Base-by-base conservation (phyloP, 2,888 invertebrate genomes). In the Cantharis rufa region DNA sequence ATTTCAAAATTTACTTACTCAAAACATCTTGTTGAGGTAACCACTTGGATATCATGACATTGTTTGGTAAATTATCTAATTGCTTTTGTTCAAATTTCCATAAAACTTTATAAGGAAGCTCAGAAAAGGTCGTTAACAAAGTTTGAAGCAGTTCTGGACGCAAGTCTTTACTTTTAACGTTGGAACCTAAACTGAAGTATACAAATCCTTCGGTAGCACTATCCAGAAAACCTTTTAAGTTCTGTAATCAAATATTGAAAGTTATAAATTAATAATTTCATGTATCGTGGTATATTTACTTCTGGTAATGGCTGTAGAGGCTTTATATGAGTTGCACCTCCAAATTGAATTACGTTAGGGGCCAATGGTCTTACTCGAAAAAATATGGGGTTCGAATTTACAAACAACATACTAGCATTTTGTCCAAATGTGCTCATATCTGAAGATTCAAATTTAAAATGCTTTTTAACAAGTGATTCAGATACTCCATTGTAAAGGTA, bases 41-140 rank as follows among this genome's bases (percentile, higher is more conserved):
- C 88, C 89, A 90, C 74, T 88, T 86, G 4, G 80, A 78, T 18
- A 88, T 83, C 75, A 83, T 82, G 0, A 90, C 87, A 81, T 90
- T 89, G 10, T 82, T 78, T 0, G 87, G 85, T 77, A 85, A 82
- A 27, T 82, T 83, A 5, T 83, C 81, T 32, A 87, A 70, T 21
- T 81, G 68, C 15, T 86, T 86, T 3, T 15, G 7, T 24, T 89
- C 89, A 82, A 85, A 88, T 83, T 89, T 89, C 88, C 89, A 89
- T 3, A 90, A 76, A 16, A 89, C 84, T 72, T 85, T 86, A 76
- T 88, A 88, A 2, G 88, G 87, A 13, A 89, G 76, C 78, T 86
- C 82, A 1, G 85, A 75, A 75, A 89, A 88, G 7, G 86, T 86
- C 15, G 83, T 81, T 9, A 87, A 16, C 15, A 89, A 81, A 9